Percentiles rank a stretch among this genome's conserved stretches.
Conservation (phyloP, 1,140 invertebrate genomes). For the Prorops nasuta region DNA sequence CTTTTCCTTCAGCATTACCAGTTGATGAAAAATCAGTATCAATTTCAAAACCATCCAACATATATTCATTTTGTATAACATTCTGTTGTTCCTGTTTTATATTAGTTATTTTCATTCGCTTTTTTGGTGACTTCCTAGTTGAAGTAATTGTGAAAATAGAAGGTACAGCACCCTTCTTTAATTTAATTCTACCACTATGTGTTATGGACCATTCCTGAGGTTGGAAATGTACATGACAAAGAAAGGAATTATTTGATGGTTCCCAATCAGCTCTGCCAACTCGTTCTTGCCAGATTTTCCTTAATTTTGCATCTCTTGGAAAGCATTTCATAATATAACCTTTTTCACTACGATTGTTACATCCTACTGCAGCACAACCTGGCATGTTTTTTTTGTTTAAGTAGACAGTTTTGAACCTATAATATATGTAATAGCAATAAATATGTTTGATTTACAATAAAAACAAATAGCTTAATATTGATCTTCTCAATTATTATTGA, state of each 20-base stretch:
- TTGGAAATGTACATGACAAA: conserved; percentile 48
- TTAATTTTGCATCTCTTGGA: conserved; percentile 42
- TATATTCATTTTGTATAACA: conserved; percentile 22
- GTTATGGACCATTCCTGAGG: conserved; percentile 43
- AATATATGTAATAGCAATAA: too few species aligned
- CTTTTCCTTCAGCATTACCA: conserved; percentile 15
- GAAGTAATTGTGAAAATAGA: conserved; percentile 45
- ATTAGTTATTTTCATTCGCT: conserved; percentile 25
- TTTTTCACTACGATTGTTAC: conserved; percentile 51
- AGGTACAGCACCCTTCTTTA: conserved; percentile 46
- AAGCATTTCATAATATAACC: conserved; percentile 54
- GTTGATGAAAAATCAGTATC: conserved; percentile 18
- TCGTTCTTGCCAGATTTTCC: conserved; percentile 47
- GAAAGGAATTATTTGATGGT: conserved; percentile 50
- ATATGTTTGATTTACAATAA: too few species aligned
- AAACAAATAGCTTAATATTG: too few species aligned
- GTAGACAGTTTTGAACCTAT: too few species aligned
- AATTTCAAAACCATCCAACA: conserved; percentile 32
- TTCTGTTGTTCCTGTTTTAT: conserved; percentile 15
- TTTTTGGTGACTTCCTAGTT: conserved; percentile 45
- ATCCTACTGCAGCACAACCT: conserved; percentile 49
- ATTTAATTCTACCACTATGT: conserved; percentile 38
- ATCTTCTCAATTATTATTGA: too few species aligned
- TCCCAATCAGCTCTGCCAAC: conserved; percentile 49
- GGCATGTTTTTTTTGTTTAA: conserved; percentile 35